phyloP scores from a whole-genome alignment of 2,797 vertebrate genomes.

The Numenius phaeopus region DNA sequence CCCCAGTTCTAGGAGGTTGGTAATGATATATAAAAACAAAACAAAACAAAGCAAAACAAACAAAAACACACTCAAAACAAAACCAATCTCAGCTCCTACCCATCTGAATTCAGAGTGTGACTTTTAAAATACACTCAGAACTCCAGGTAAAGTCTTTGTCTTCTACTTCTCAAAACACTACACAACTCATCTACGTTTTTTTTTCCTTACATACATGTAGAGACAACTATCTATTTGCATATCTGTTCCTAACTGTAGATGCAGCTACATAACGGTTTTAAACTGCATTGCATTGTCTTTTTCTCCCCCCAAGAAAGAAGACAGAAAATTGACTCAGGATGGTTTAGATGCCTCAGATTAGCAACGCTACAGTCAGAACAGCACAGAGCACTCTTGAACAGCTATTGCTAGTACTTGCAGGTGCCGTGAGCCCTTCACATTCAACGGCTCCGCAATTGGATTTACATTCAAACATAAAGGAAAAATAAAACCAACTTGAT shows the following conservation, averaged over 20 bases:
- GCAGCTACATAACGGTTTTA: not conserved
- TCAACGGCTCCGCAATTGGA: not conserved
- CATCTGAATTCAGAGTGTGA: not conserved
- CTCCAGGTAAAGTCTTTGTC: not conserved
- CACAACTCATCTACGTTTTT: not conserved
- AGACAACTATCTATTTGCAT: not conserved
- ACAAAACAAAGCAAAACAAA: not conserved
- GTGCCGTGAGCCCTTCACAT: not conserved
- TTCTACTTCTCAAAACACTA: not conserved
- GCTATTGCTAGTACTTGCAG: not conserved
- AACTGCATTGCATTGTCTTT: not conserved
- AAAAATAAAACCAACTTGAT: constrained; percentile 32
- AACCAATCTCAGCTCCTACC: not conserved
- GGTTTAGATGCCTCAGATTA: not conserved
- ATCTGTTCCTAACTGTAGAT: not conserved
- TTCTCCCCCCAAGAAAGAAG: not conserved
- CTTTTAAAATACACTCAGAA: not conserved
- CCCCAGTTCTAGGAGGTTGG: not conserved
- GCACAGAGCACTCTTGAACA: not conserved
- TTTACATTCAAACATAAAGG: constrained; percentile 32
- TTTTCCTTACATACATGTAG: not conserved
- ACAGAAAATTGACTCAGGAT: not conserved
- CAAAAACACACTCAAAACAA: not conserved
- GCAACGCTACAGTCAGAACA: not conserved
- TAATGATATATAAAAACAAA: not conserved